These are phyloP conservation scores for Rattus norvegicus DNA, from an alignment of 2,113 vertebrate species.

Conservation along the genomic window DNA sequence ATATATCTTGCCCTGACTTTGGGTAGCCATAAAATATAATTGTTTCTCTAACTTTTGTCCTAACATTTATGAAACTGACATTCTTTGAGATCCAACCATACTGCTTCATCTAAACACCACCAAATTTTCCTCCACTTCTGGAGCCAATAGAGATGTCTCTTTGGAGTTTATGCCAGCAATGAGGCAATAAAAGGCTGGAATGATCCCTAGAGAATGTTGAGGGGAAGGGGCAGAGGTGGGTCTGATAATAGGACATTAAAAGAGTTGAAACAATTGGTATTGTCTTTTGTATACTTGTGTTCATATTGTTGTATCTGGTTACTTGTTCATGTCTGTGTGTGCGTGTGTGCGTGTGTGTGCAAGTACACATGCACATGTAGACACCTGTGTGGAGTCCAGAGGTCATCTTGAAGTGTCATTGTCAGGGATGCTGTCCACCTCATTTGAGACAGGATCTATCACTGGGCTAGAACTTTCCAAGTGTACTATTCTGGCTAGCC, in stretches of 20 bases:
- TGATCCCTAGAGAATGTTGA: not conserved
- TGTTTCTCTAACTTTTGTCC: constrained; percentile 29
- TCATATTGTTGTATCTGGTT: not conserved
- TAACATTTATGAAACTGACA: constrained; percentile 28
- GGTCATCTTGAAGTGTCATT: not conserved
- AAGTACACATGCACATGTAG: too few species aligned
- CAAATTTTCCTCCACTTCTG: not conserved
- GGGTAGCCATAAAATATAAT: constrained; percentile 13
- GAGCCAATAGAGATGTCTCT: not conserved
- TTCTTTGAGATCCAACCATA: not conserved
- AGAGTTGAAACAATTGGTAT: not conserved
- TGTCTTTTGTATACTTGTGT: not conserved
- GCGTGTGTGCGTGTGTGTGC: not conserved
- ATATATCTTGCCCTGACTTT: constrained; percentile 29
- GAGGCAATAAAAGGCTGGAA: not conserved
- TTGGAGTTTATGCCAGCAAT: not conserved
- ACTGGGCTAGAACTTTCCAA: not conserved
- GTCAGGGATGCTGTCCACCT: not conserved
- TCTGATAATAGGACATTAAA: not conserved
- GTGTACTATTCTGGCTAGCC: not conserved
- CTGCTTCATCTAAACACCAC: not conserved
- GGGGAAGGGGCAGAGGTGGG: not conserved
- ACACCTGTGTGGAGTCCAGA: not conserved
- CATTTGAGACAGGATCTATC: not conserved
- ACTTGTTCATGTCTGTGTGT: not conserved